Evolutionary conservation across 2,888 invertebrate genomes (phyloP).

Genomic region (Pasiphila rectangulata): DNA sequence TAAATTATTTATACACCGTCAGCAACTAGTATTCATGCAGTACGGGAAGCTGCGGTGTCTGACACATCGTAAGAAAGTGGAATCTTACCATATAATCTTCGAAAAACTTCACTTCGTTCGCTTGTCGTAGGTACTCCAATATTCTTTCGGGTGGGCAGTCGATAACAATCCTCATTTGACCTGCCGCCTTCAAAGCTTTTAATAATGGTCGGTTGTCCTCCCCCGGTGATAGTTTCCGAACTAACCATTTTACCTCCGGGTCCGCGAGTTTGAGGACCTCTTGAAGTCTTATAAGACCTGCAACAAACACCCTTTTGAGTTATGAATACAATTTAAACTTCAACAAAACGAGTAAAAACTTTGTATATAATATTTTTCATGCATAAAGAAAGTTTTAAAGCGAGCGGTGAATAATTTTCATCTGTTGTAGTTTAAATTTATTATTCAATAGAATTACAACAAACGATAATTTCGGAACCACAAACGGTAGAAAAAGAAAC

Average conservation of each 20-base stretch:
- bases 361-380: too few relatives aligned
- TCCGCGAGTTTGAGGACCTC: constrained; percentile 88
- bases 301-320: background rate
- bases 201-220: constrained; percentile 84
- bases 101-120: constrained; percentile 91
- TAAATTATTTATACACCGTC: too few relatives aligned
- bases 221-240: constrained; percentile 82
- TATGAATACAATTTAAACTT: background rate
- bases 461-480: background rate
- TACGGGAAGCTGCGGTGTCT: too few relatives aligned
- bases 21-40: too few relatives aligned
- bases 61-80: too few relatives aligned
- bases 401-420: too few relatives aligned
- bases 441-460: too few relatives aligned
- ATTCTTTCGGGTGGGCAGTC: constrained; percentile 87
- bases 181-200: constrained; percentile 86
- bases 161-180: constrained; percentile 86
- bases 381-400: background rate
- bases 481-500: background rate
- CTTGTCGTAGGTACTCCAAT: constrained; percentile 85
- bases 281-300: constrained; percentile 87
- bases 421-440: too few relatives aligned
- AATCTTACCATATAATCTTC: constrained; percentile 86
- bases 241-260: constrained; percentile 84
- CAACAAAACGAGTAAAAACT: background rate